These are phyloP conservation scores for Hololepta plana DNA, from an alignment of 2,888 invertebrate species.

Conservation along the genomic window DNA sequence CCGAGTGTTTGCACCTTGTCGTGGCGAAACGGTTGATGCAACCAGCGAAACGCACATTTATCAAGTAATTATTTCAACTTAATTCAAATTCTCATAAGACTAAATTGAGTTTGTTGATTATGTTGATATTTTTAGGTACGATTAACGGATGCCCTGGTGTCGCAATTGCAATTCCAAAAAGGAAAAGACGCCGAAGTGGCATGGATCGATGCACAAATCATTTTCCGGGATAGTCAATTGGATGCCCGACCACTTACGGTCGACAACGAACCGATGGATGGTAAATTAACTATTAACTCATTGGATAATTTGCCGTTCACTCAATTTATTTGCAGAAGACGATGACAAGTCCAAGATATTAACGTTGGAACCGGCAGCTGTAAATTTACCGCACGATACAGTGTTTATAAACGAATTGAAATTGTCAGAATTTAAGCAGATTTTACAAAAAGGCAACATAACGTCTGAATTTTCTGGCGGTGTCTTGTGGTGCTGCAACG, in stretches of 20 bases:
- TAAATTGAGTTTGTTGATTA: too few species aligned
- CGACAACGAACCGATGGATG: slow-evolving; percentile 28
- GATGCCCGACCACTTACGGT: slow-evolving; percentile 30
- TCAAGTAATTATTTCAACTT: slow-evolving; percentile 41
- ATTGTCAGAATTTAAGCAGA: slow-evolving; percentile 77
- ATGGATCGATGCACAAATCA: slow-evolving; percentile 76
- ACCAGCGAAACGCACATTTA: slow-evolving; percentile 97
- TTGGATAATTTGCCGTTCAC: slow-evolving; percentile 1
- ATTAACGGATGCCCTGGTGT: slow-evolving; percentile 79
- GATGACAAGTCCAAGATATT: slow-evolving; percentile 39
- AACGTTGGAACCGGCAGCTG: slow-evolving; percentile 46
- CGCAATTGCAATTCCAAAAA: slow-evolving; percentile 68
- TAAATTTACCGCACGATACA: slow-evolving; percentile 53
- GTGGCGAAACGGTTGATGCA: slow-evolving; percentile 79
- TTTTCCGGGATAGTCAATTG: slow-evolving; percentile 40
- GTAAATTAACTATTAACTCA: slow-evolving; percentile 13
- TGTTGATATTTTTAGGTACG: slow-evolving; percentile 56
- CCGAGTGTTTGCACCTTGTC: slow-evolving; percentile 65
- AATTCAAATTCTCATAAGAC: too few species aligned
- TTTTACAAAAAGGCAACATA: slow-evolving; percentile 55
- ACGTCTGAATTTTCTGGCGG: slow-evolving; percentile 80
- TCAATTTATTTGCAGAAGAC: slow-evolving; percentile 23
- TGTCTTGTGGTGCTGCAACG: slow-evolving; percentile 85
- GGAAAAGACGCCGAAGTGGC: slow-evolving; percentile 87
- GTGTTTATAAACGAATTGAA: slow-evolving; percentile 88